Evolutionary conservation across 2,888 invertebrate genomes (phyloP).

Genomic region (Drosophila tanythrix): DNA sequence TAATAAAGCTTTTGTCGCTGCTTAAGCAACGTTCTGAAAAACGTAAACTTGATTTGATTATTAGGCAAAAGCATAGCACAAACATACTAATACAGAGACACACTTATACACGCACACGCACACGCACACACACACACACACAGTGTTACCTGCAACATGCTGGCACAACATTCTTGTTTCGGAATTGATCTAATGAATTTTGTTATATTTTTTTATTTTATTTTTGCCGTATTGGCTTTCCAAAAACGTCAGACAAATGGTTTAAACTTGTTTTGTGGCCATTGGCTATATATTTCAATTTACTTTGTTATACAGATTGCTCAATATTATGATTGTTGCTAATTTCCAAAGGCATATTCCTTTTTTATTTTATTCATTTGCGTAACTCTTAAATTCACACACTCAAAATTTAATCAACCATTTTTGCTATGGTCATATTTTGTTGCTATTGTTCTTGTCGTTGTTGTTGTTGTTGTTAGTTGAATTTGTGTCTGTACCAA

Average conservation of each 20-base stretch:
- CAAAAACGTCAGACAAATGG: constrained; percentile 53
- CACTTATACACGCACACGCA: constrained; percentile 1
- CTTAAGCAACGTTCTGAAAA: constrained; percentile 59
- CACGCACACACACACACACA: background rate
- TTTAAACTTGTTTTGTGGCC: constrained; percentile 67
- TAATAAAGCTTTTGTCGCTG: constrained; percentile 73
- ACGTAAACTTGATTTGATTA: constrained; percentile 78
- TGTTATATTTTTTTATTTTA: constrained; percentile 48
- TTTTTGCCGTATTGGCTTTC: constrained; percentile 4
- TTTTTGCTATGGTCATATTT: constrained; percentile 19
- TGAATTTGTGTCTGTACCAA: constrained; percentile 19
- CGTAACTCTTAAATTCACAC: constrained; percentile 25
- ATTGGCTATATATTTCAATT: constrained; percentile 61
- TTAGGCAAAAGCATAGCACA: constrained; percentile 56
- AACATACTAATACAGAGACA: constrained; percentile 12
- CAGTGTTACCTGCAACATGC: constrained; percentile 9
- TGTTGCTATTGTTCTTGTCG: background rate
- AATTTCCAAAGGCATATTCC: constrained; percentile 45
- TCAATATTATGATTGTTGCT: constrained; percentile 66
- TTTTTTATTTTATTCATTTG: constrained; percentile 18
- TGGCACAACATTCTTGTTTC: constrained; percentile 73
- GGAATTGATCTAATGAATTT: constrained; percentile 80
- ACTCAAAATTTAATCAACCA: constrained; percentile 42
- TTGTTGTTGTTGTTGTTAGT: background rate
- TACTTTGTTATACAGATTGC: constrained; percentile 54